Evolutionary conservation across 2,797 vertebrate species (phyloP), one percentile per base, ranked within the genome.

Genomic region (Alcedo quadribrachys): DNA sequence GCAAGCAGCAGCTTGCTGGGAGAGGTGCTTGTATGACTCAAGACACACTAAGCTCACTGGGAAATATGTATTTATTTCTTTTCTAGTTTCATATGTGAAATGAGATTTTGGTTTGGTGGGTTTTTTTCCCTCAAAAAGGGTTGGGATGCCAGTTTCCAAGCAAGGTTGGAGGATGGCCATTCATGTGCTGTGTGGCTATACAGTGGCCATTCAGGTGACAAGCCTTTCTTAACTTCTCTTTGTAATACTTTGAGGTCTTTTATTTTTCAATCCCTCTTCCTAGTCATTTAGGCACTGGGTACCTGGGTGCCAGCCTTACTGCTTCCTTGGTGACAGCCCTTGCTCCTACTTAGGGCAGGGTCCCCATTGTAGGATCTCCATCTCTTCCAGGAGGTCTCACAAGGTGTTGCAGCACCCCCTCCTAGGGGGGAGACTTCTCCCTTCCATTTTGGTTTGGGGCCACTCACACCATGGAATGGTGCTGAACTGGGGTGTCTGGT

Each of bases 391-490:
- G 48, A 45, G 15, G 32, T 28, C 43, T 68, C 62, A 67, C 3
- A 17, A 57, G n/a, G 54, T 2, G 1, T n/a, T 35, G 43, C 15
- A 1, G 15, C 15, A 54, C 5, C 11, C 28, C 13, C 24, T 11
- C 21, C 8, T 32, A 22, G 19, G 40, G 4, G 30, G 30, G 40
- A 60, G 15, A 15, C 8, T 48, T 65, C 43, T 69, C 24, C 21
- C 30, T 18, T 11, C 4, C 9, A 2, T 15, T 32, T 53, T 0
- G 1, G 12, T 60, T 60, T 0, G 0, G 32, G 35, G 12, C 3
- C 12, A 12, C 9, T 35, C 1, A 4, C 48, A 30, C 25, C 2
- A 2, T 7, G 13, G 58, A 58, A 22, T 0, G 1, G 15, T 33
- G 12, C 32, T 0, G 6, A 19, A 13, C 45, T 8, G 45, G 51